A percentile compares a stretch with the other conserved stretches of the same genome.
Evolutionary conservation across 2,888 invertebrate genomes (phyloP).

Genomic region (Drymonia ruficornis): DNA sequence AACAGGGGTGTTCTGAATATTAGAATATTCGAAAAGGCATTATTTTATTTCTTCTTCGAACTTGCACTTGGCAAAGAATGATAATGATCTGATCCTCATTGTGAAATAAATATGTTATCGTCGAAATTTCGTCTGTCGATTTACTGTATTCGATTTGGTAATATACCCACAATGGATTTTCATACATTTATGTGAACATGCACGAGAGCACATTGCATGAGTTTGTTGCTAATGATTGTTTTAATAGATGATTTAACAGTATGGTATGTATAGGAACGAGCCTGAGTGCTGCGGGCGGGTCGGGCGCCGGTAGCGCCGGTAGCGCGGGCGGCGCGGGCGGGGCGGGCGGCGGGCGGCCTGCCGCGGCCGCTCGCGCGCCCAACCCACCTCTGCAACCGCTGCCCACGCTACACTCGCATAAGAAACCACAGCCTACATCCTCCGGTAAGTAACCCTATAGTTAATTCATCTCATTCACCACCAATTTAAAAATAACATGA

Average conservation of each 20-base stretch:
- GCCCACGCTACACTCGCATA: constrained; percentile 31
- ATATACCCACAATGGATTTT: background rate
- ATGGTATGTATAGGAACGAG: constrained; percentile 21
- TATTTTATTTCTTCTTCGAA: too few species aligned
- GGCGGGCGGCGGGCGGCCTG: constrained; percentile 18
- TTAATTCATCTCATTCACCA: too few species aligned
- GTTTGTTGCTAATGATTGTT: background rate
- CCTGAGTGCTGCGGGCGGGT: too few species aligned
- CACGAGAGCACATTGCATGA: background rate
- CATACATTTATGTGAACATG: background rate
- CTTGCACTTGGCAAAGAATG: too few species aligned
- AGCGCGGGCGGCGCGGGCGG: constrained; percentile 17
- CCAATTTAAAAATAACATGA: too few species aligned
- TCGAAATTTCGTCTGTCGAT: too few species aligned
- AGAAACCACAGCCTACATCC: constrained; percentile 66
- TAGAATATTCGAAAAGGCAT: too few species aligned
- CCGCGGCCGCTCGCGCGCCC: constrained; percentile 26
- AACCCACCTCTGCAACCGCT: constrained; percentile 23
- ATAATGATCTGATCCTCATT: too few species aligned
- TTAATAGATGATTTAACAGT: background rate
- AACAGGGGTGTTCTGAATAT: too few species aligned
- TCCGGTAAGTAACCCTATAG: constrained; percentile 56
- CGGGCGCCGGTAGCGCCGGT: too few species aligned
- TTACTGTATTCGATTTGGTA: too few species aligned
- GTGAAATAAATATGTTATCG: too few species aligned